Evolutionary conservation across 2,797 vertebrate genomes (phyloP).

Genomic region (Liparis tanakae): DNA sequence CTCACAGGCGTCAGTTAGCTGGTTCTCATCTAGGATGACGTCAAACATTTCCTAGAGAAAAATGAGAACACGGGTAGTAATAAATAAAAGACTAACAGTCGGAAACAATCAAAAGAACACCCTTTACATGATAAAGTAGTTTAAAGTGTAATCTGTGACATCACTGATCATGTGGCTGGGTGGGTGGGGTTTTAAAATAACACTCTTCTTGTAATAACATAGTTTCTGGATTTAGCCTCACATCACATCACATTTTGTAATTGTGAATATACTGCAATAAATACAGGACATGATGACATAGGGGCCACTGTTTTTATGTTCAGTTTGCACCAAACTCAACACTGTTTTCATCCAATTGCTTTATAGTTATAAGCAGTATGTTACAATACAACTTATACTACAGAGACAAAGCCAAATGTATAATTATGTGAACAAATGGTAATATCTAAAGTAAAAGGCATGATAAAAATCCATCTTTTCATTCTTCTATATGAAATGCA

Average conservation of each 20-base stretch:
- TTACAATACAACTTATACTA: neutral
- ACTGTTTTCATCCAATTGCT: neutral
- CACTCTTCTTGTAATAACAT: slow-evolving; percentile 17
- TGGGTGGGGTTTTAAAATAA: slow-evolving; percentile 27
- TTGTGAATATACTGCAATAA: neutral
- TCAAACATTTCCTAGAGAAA: slow-evolving; percentile 93
- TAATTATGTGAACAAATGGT: neutral
- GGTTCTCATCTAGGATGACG: slow-evolving; percentile 98
- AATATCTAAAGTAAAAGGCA: neutral
- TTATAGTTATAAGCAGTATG: neutral
- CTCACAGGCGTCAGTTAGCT: slow-evolving; percentile 97
- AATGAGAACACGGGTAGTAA: neutral
- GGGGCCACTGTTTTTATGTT: neutral
- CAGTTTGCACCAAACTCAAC: neutral
- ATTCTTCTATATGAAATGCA: neutral
- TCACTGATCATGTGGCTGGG: neutral
- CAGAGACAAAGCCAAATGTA: neutral
- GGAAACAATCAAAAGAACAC: neutral
- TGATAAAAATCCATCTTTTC: neutral
- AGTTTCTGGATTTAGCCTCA: neutral
- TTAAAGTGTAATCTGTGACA: slow-evolving; percentile 24
- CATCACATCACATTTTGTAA: neutral
- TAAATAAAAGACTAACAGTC: neutral
- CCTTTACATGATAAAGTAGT: neutral
- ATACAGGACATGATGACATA: neutral